Percentiles rank a stretch among this genome's conserved stretches.
phyloP scores from a whole-genome alignment of 2,888 invertebrate species.

The Trachelus stipa region DNA sequence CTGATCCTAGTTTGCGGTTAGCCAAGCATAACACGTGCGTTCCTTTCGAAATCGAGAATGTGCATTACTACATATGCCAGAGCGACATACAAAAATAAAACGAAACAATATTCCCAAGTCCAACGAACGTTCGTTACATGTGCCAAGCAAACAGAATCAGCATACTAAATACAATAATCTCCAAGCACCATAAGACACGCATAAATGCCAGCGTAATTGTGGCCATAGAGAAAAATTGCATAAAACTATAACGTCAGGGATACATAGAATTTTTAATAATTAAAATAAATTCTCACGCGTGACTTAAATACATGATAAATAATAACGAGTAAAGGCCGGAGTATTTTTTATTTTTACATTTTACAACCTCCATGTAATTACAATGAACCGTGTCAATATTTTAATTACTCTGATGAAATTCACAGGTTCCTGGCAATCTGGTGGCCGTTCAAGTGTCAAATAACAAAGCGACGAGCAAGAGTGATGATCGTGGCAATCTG shows the following conservation, averaged over 20 bases:
- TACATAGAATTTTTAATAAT: not conserved
- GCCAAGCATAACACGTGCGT: slow-evolving; percentile 38
- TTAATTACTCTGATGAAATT: slow-evolving; percentile 36
- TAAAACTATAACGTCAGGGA: not conserved
- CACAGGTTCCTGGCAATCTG: slow-evolving; percentile 95
- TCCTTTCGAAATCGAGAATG: slow-evolving; percentile 42
- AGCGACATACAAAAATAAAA: not conserved
- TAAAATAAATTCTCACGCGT: not conserved
- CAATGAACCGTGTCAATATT: rapidly evolving
- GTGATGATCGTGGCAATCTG: slow-evolving; percentile 91
- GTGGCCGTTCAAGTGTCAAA: slow-evolving; percentile 92
- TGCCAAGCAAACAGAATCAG: not conserved
- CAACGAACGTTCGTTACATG: too few species aligned
- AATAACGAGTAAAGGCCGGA: not conserved
- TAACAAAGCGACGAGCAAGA: slow-evolving; percentile 88
- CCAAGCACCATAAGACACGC: not conserved
- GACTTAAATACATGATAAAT: not conserved
- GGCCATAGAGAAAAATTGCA: not conserved
- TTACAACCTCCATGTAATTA: not conserved
- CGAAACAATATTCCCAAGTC: not conserved
- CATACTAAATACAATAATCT: not conserved
- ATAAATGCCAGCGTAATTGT: not conserved
- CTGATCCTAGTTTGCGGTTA: not conserved
- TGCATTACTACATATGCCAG: slow-evolving; percentile 8
- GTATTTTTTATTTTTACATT: not conserved